phyloP scores from a whole-genome alignment of 2,888 invertebrate genomes.

The Eupithecia dodoneata region DNA sequence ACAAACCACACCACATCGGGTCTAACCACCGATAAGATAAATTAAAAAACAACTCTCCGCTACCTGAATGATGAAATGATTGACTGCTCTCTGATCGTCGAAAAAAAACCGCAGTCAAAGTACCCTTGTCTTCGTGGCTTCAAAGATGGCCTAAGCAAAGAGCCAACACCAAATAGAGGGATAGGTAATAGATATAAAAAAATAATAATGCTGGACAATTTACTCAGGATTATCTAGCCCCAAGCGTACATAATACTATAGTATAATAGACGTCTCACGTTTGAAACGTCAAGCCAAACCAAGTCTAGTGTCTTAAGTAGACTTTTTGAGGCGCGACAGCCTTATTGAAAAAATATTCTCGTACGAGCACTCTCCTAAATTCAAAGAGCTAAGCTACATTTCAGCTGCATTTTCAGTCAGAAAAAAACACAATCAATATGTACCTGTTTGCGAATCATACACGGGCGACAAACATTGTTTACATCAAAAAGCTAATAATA shows the following conservation, averaged over 20 bases:
- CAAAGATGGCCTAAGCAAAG: background rate
- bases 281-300: too few species aligned
- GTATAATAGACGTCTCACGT: too few species aligned
- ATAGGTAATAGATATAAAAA: background rate
- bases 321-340: too few species aligned
- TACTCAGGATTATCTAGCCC: too few species aligned
- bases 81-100: too few species aligned
- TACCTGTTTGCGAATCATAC: constrained; percentile 6
- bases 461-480: constrained; percentile 25
- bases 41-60: background rate
- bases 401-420: background rate
- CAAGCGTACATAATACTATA: too few species aligned
- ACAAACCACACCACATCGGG: constrained; percentile 10
- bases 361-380: too few species aligned
- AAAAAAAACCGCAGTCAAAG: too few species aligned
- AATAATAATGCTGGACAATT: too few species aligned
- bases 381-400: too few species aligned
- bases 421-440: background rate
- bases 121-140: background rate
- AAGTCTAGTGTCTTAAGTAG: too few species aligned
- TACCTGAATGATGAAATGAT: background rate
- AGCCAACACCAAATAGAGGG: background rate
- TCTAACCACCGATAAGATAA: constrained; percentile 14
- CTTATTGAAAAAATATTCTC: too few species aligned
- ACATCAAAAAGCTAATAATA: constrained; percentile 31